Conservation (phyloP, 2,797 vertebrate genomes). For the Australoheros facetus region DNA sequence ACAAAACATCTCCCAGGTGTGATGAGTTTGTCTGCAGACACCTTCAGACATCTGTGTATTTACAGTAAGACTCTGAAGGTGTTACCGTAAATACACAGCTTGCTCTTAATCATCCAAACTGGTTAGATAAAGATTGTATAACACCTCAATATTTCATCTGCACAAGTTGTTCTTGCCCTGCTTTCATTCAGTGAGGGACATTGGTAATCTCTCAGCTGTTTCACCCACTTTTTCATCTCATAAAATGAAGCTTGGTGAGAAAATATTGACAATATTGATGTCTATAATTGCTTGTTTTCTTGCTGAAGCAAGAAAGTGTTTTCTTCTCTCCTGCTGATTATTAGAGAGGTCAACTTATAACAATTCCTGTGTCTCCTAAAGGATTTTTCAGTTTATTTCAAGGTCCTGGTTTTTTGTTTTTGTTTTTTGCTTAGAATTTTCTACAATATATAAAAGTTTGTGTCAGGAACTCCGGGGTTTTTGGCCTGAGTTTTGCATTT, state of each 20-base stretch:
- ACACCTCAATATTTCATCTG: neutral
- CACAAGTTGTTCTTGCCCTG: neutral
- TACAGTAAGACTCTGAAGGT: conserved; percentile 2
- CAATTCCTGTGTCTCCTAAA: neutral
- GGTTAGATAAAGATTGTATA: conserved; percentile 32
- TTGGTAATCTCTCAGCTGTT: neutral
- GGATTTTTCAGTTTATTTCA: neutral
- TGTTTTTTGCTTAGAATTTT: neutral
- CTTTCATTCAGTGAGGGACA: neutral
- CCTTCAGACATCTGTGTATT: neutral
- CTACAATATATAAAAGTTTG: neutral
- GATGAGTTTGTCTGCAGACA: neutral
- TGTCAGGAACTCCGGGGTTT: too few species aligned
- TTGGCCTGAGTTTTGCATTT: too few species aligned
- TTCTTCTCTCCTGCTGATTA: neutral
- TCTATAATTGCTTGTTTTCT: neutral
- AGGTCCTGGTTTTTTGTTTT: neutral
- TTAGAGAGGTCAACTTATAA: neutral
- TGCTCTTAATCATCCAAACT: conserved; percentile 8
- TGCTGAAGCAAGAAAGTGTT: neutral
- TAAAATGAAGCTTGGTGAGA: neutral
- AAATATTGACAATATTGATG: neutral
- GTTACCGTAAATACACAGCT: neutral
- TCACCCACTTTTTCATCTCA: neutral
- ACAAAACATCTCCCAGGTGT: neutral